Evolutionary conservation across 2,113 vertebrate genomes (phyloP), one percentile per base, ranked within the genome.

Genomic region (Dascyllus trimaculatus): DNA sequence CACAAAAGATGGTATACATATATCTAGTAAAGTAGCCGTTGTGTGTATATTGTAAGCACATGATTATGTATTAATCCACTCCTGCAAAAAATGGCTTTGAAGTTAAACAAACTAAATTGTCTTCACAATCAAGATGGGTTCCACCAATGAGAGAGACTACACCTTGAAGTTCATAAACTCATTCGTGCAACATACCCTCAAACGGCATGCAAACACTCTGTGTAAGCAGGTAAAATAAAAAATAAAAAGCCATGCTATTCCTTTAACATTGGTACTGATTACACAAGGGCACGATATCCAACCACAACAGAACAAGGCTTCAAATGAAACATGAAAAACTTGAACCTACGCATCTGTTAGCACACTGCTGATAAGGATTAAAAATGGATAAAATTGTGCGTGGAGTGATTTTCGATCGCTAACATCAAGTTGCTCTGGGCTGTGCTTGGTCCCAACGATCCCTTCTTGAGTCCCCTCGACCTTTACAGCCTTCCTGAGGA

Each of bases 401-500:
- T 26, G 46, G 73, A 72, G 79, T 79, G 57, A 75, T 18, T 67
- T 78, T 69, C 49, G 14, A 74, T 53, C 19, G 62, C 72, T 68
- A 77, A 74, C 43, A 15, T 77, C 58, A 60, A 76, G 70, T 59
- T 65, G 22, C 56, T 80, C 26, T 70, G 18, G 57, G 62, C 83
- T 80, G 73, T 64, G 38, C 48, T 85, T 87, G 84, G 86, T 85
- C 85, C 84, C 26, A 2, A 51, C 29, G n/a, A 80, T 81, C 74
- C 77, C 81, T 90, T 88, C 65, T 69, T 83, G 59, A 73, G 40
- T 85, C 58, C 35, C 74, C 63, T 82, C 19, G 15, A 83, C 63
- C 74, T 65, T 78, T 53, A 75, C 78, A 79, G 70, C 58, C 75
- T 87, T 83, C 78, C 62, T 85, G 63, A 81, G 76, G 73, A 87